Conservation (phyloP, 2,888 invertebrate species). For the Cetonia aurata region DNA sequence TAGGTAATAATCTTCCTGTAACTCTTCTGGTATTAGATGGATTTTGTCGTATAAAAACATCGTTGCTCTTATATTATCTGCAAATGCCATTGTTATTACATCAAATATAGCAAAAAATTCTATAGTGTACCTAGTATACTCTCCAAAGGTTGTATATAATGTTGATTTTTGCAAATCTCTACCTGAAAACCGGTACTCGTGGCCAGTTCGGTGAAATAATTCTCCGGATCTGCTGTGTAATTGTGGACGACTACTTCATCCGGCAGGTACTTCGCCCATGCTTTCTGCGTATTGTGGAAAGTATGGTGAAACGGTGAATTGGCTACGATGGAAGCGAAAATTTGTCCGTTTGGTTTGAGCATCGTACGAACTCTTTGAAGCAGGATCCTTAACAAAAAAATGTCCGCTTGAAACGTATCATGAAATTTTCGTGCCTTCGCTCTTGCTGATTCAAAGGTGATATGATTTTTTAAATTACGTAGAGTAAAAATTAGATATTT, state of each 20-base stretch:
- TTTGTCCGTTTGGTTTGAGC: slow-evolving; percentile 14
- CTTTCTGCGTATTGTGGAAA: background rate
- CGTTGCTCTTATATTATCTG: background rate
- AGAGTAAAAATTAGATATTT: background rate
- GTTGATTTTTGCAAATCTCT: background rate
- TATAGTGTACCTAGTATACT: slow-evolving; percentile 1
- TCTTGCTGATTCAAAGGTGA: background rate
- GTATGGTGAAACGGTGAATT: background rate
- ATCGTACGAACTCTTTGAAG: background rate
- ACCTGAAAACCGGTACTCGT: background rate
- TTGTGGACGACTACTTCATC: background rate
- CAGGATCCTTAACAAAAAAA: background rate
- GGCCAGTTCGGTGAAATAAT: background rate
- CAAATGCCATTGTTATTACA: background rate
- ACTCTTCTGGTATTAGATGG: background rate
- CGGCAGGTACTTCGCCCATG: slow-evolving; percentile 1
- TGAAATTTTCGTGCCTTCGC: background rate
- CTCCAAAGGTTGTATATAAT: background rate
- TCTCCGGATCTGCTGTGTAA: slow-evolving; percentile 7
- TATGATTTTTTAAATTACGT: background rate
- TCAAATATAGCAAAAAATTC: background rate
- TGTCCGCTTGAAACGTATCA: background rate
- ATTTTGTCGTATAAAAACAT: background rate
- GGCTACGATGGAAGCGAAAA: background rate
- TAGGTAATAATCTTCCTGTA: slow-evolving; percentile 4